Base-by-base conservation (phyloP, 2,113 vertebrate species). In the Dicrurus megarhynchus region DNA sequence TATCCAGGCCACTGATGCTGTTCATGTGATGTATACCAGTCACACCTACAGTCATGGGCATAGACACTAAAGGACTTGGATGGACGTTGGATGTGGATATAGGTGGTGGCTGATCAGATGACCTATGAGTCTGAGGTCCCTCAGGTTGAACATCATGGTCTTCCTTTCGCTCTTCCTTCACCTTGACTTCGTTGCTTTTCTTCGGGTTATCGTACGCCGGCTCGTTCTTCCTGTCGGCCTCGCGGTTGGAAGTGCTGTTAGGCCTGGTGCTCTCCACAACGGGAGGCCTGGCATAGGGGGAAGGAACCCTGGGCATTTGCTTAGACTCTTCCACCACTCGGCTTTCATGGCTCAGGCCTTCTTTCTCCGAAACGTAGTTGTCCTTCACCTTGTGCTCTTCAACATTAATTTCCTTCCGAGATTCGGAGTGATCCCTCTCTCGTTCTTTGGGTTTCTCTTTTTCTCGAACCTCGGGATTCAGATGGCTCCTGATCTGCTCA, bases 91-190 rank as follows among this genome's bases (percentile, higher is more conserved):
- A 96, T 16, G 97, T 90, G 70, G 98, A 97, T 92, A 98, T 94
- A 16, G 98, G 97, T 9, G 98, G 98, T 35, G 95, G 98, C 55
- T 98, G 99, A 93, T 98, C 98, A 27, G 93, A 93, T 16, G 98
- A 82, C 87, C 98, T 97, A 56, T 98, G 98, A 79, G 98, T 97
- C 59, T 97, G 98, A 9, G 97, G 93, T 93, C 98, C 98, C 87
- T 99, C 99, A 3, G 97, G 39, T 2, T 97, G 95, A 82, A 98
- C 98, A n/a, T 99, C 99, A 6, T 98, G 99, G 64, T 99, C 99
- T 97, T 99, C 99, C 93, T 99, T 99, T 80, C 99, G 97, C 90
- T 99, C 99, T 97, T 99, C 99, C 97, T 99, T 99, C 91, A 99
- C 99, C 97, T 99, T 99, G 82, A 99, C 98, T 97, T 99, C 99